Conservation (phyloP, 2,888 invertebrate genomes). For the Mythimna ferrago region DNA sequence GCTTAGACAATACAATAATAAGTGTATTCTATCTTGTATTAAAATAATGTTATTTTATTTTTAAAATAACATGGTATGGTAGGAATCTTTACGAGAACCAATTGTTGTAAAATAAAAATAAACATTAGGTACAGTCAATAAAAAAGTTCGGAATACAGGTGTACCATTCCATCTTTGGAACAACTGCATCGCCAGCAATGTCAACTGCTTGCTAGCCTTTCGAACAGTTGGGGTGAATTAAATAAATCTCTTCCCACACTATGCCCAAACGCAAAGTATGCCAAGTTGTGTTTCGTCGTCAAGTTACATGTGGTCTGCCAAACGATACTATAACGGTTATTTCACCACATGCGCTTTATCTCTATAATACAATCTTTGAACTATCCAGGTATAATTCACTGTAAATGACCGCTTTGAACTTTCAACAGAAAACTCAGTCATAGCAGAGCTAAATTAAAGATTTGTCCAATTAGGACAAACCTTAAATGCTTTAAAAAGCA, state of each 20-base stretch:
- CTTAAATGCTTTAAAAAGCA: neutral
- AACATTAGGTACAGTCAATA: neutral
- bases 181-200: neutral
- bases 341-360: too few relatives aligned
- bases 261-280: too few relatives aligned
- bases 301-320: neutral
- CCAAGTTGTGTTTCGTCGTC: too few relatives aligned
- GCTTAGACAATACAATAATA: conserved; percentile 1
- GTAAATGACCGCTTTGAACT: neutral
- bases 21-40: neutral
- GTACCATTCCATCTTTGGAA: neutral
- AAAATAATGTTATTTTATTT: conserved; percentile 7
- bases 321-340: neutral
- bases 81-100: conserved; percentile 1
- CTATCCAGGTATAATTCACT: neutral
- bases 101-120: neutral
- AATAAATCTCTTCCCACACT: too few relatives aligned
- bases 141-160: neutral
- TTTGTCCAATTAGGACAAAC: neutral
- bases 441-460: neutral
- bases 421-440: neutral
- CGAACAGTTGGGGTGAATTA: too few relatives aligned
- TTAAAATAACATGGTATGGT: neutral
- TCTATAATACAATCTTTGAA: neutral
- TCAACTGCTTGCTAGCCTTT: neutral